A percentile compares a stretch with the other conserved stretches of the same genome.
Conservation (phyloP, 2,888 invertebrate species). For the Folsomia manolachei region DNA sequence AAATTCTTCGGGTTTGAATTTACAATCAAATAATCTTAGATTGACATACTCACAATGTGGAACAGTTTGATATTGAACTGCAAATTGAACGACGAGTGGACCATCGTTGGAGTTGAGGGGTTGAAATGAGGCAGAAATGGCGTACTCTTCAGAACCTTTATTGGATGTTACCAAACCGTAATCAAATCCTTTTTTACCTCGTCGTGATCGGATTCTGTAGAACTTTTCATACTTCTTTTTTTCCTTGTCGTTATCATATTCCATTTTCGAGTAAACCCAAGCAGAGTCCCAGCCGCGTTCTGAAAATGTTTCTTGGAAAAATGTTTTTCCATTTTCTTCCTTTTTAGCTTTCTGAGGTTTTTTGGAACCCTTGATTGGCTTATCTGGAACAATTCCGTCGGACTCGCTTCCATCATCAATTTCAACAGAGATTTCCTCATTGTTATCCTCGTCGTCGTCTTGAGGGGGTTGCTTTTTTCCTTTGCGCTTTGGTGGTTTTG, state of each 20-base stretch:
- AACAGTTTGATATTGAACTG: constrained; percentile 28
- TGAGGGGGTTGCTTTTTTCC: not conserved
- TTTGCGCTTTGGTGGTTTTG: not conserved
- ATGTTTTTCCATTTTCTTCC: constrained; percentile 13
- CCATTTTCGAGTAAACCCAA: constrained; percentile 25
- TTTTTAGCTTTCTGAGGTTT: not conserved
- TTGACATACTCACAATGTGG: constrained; percentile 30
- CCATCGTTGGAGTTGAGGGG: constrained; percentile 33
- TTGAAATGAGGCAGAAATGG: constrained; percentile 28
- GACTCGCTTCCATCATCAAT: not conserved
- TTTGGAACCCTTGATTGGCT: not conserved
- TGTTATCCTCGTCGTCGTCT: constrained; percentile 17
- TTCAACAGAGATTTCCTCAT: not conserved
- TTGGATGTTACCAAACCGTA: constrained; percentile 33
- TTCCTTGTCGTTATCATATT: not conserved
- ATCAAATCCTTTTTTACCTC: constrained; percentile 10
- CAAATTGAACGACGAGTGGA: constrained; percentile 28
- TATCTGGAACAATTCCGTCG: not conserved
- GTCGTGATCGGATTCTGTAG: constrained; percentile 22
- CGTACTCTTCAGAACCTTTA: constrained; percentile 32
- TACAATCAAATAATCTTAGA: constrained; percentile 31
- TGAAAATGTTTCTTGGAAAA: constrained; percentile 30
- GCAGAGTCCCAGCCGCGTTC: constrained; percentile 23
- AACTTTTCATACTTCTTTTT: constrained; percentile 30
- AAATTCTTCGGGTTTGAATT: constrained; percentile 29